Base-by-base conservation (phyloP, 2,888 invertebrate species). In the Tetragnatha montana region DNA sequence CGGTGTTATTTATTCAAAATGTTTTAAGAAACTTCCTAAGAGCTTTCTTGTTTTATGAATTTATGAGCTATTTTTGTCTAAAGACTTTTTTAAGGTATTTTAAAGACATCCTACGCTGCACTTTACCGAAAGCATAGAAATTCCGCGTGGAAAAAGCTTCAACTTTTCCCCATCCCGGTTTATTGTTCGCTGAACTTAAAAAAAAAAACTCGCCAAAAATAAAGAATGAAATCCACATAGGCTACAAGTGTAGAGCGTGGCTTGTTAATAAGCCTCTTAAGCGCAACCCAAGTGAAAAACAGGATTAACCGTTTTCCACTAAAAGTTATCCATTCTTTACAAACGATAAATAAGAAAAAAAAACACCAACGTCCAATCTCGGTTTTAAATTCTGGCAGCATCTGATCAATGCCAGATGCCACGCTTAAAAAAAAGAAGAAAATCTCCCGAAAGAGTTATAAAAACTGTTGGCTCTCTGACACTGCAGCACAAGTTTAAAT, bases 401-500 rank as follows among this genome's bases (percentile, higher is more conserved):
- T 70, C 78, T 84, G 84, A 84, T 84, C 76, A 60, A 47, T 50
- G 19, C 76, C 84, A 78, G 69, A 84, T 84, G 84, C 70, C n/a
- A 22, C 70, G 50, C 22, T 51, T 79, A 49, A 8, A 75, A 78
- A 47, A 70, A 78, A 22, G n/a, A 70, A 70, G 69, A 69, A 75
- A 76, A 21, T 69, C 49, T 10, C 74, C 49, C 22, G 70, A 76
- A 78, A 78, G 84, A 78, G 84, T 76, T 50, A 84, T 76, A 78
- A 84, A 84, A 76, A 49, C 49, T 19, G 47, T 78, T 47, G 78
- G 75, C 50, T 35, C 35, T 35, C 35, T 49, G 84, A 78, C 21
- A 49, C 69, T 50, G 14, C 22, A 60, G 80, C 74, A 80, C 79
- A 74, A 86, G 86, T 73, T 86, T 86, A 86, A 86, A 86, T 86